Evolutionary conservation across 2,797 vertebrate genomes (phyloP).

Genomic region (Scolopax rusticola): DNA sequence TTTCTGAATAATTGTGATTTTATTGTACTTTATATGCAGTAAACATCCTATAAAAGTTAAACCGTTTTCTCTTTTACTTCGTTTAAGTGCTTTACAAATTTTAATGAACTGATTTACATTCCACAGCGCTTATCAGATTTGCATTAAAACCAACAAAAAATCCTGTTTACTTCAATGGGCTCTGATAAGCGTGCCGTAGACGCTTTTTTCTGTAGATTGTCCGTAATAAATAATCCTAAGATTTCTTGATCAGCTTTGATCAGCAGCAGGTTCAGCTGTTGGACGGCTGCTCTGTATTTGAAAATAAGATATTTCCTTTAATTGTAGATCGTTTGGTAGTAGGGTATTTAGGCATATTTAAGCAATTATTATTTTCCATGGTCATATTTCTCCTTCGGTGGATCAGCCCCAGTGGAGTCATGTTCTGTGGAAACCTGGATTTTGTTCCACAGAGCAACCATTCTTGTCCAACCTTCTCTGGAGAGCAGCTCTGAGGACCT

Average conservation of each 20-base stretch:
- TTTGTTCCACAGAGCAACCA: not conserved
- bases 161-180: constrained; percentile 18
- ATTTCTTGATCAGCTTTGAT: constrained; percentile 9
- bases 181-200: not conserved
- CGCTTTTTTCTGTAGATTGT: not conserved
- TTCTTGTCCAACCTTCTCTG: not conserved
- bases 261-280: not conserved
- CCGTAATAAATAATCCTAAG: not conserved
- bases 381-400: not conserved
- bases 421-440: not conserved
- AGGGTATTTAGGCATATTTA: not conserved
- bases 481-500: too few relatives aligned
- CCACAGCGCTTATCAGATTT: constrained; percentile 33
- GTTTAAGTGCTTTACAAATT: not conserved
- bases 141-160: not conserved
- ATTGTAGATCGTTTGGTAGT: not conserved
- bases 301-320: not conserved
- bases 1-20: not conserved
- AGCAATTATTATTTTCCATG: not conserved
- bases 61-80: not conserved
- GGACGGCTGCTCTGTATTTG: constrained; percentile 6
- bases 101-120: constrained; percentile 56
- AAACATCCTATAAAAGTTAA: constrained; percentile 36
- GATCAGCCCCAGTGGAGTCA: not conserved
- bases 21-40: constrained; percentile 1